Percentiles rank a stretch among this genome's conserved stretches.
phyloP scores from a whole-genome alignment of 2,888 invertebrate species.

The Nysson spinosus region DNA sequence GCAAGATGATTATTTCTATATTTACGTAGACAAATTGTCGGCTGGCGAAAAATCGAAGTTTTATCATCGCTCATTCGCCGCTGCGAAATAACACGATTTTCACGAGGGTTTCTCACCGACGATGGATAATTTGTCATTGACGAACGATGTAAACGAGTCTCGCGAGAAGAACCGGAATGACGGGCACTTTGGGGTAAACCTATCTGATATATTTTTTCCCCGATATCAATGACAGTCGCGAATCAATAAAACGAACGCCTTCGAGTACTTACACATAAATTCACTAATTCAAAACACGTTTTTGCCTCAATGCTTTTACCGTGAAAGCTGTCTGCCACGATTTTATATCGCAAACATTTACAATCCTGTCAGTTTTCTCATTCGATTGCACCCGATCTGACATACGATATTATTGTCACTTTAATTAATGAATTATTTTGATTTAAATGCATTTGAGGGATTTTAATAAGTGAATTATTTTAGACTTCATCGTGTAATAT shows the following conservation, averaged over 20 bases:
- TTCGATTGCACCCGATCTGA: too few relatives aligned
- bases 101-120: conserved; percentile 1
- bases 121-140: conserved; percentile 28
- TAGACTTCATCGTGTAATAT: too few relatives aligned
- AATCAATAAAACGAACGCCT: neutral
- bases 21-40: neutral
- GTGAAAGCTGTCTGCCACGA: too few relatives aligned
- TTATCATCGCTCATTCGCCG: conserved; percentile 1
- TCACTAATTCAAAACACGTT: too few relatives aligned
- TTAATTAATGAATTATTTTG: too few relatives aligned
- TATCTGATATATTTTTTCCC: neutral
- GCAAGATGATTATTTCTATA: too few relatives aligned
- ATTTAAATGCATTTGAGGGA: too few relatives aligned
- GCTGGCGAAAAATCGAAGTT: neutral
- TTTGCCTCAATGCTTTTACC: too few relatives aligned
- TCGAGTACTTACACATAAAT: neutral
- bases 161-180: conserved; percentile 5
- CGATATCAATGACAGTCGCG: neutral
- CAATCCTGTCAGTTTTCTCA: too few relatives aligned
- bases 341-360: too few relatives aligned
- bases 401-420: too few relatives aligned
- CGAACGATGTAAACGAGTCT: neutral
- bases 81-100: conserved; percentile 24
- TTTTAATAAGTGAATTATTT: too few relatives aligned
- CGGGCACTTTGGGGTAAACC: neutral